Base-by-base conservation (phyloP, 2,888 invertebrate species). In the Cheilosia grossa region DNA sequence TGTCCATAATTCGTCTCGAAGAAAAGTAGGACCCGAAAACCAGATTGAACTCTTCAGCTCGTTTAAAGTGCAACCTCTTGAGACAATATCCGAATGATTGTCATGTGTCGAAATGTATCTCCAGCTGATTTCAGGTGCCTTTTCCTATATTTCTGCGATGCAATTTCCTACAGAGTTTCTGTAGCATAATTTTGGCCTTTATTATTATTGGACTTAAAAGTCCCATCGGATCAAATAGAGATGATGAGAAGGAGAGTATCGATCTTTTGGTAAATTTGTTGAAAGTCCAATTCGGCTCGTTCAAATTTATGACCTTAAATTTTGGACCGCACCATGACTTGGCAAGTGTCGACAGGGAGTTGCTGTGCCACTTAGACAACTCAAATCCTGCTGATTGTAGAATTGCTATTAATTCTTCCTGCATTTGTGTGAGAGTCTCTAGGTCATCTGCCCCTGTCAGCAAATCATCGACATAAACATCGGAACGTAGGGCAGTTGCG, bases 391-490 rank as follows among this genome's bases (percentile, higher is more conserved):
- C 27, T 7, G 44, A 44, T n/a, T 4, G n/a, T 3, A 44, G 19
- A 4, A 44, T 44, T 15, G 13, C 0, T 3, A 19, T 19, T 1
- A 37, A 5, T 63, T 61, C 44, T 27, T 4, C 3, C 30, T 61
- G 44, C 4, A 47, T 49, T 49, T 49, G 30, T 6, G 10, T 19
- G 4, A 63, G 49, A 9, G 30, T 33, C 9, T 49, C 19, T 6
- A 63, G 63, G 33, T 47, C 49, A 19, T 63, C 33, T 10, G 63
- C 17, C 10, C 63, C 49, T 4, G 49, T 49, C 9, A 63, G n/a
- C 30, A 49, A 19, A 19, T 64, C 64, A 30, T 64, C 64, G 2
- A 51, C 64, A 64, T 51, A 51, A 21, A 64, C 51, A 51, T 40
- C 51, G 15, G 49, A 19, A 1, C 33, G 19, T 15, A 61, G 19